A percentile compares a stretch with the other conserved stretches of the same genome.
Evolutionary conservation across 2,113 vertebrate genomes (phyloP).

Genomic region (Stigmatopora argus): DNA sequence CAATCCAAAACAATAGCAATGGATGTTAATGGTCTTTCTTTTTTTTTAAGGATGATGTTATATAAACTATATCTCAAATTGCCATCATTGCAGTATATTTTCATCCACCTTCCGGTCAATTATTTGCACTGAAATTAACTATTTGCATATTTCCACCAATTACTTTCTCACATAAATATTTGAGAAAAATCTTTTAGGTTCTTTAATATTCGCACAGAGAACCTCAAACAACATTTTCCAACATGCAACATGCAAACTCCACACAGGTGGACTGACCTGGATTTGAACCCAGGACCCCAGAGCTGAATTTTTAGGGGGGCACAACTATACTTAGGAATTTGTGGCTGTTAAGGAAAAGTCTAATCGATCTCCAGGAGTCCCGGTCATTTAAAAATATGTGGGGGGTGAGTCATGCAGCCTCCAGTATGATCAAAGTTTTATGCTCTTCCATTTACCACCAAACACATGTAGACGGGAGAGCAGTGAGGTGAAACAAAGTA

Average conservation of each 20-base stretch:
- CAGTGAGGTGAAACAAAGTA: not conserved
- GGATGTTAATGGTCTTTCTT: no score
- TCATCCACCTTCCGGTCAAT: no score
- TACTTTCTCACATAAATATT: no score
- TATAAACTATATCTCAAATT: no score
- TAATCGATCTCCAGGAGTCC: not conserved
- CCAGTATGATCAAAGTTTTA: conserved; percentile 6
- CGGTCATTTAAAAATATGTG: conserved; percentile 1
- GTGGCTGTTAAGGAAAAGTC: conserved; percentile 3
- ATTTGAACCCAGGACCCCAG: not conserved
- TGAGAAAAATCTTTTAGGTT: not conserved
- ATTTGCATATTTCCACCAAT: no score
- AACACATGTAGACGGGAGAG: conserved; percentile 1
- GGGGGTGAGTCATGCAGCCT: conserved; percentile 4
- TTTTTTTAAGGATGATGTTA: no score
- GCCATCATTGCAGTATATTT: no score
- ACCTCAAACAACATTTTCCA: not conserved
- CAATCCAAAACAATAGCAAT: no score
- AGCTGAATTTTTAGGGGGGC: no score
- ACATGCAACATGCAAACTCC: not conserved
- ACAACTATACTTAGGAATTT: not conserved
- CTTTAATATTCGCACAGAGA: not conserved
- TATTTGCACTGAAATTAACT: no score
- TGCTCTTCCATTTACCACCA: not conserved
- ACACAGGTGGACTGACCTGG: not conserved